phyloP scores from a whole-genome alignment of 2,888 invertebrate species.

The Bruchidius siliquastri region DNA sequence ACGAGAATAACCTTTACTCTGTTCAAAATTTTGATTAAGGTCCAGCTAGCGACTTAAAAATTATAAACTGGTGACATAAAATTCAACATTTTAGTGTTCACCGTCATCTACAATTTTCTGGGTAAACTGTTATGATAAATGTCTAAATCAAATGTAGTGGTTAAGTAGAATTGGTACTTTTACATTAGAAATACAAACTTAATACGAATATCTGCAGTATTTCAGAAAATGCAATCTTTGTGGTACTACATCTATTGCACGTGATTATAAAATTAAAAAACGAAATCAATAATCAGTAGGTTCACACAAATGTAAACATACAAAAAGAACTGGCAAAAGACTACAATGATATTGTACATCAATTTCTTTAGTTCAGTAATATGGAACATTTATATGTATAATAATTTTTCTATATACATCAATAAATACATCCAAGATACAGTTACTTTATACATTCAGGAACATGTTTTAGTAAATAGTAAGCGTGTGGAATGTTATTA shows the following conservation, averaged over 20 bases:
- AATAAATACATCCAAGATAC: slow-evolving; percentile 27
- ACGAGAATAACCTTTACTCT: too few relatives aligned
- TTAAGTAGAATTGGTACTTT: too few relatives aligned
- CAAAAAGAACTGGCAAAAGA: background rate
- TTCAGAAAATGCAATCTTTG: background rate
- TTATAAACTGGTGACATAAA: too few relatives aligned
- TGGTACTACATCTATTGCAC: background rate
- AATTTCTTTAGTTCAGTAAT: slow-evolving; percentile 3
- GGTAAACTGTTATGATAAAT: too few relatives aligned
- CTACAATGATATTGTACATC: slow-evolving; percentile 5
- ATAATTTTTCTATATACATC: slow-evolving; percentile 29
- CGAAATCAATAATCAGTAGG: background rate
- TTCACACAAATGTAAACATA: background rate
- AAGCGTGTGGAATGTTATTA: slow-evolving; percentile 40
- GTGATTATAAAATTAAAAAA: background rate
- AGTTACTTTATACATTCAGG: slow-evolving; percentile 39
- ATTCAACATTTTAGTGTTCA: too few relatives aligned
- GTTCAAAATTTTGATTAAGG: too few relatives aligned
- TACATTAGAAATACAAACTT: background rate
- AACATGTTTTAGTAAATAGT: slow-evolving; percentile 40
- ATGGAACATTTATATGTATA: slow-evolving; percentile 29
- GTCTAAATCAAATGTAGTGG: too few relatives aligned
- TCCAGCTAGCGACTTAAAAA: too few relatives aligned
- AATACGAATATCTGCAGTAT: background rate
- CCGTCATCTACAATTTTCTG: too few relatives aligned